A percentile compares a stretch with the other conserved stretches of the same genome.
These are phyloP conservation scores for Apodemus sylvaticus DNA, from an alignment of 2,113 vertebrate species.

Conservation along the genomic window DNA sequence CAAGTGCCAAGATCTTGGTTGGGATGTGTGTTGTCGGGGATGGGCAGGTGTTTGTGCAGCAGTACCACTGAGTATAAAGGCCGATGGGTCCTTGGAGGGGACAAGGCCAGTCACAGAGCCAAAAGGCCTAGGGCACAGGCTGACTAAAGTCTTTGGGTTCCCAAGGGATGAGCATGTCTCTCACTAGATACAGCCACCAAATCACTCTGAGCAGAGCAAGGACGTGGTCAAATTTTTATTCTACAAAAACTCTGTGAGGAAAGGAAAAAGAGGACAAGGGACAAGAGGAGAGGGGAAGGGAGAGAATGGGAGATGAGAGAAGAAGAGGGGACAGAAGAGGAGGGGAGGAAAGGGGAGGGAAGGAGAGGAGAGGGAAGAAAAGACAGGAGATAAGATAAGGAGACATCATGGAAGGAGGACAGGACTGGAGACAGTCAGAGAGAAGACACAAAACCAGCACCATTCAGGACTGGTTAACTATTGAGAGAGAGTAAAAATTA, in stretches of 20 bases:
- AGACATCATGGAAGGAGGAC: no score
- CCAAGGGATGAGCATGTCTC: no score
- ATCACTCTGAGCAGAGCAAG: neutral
- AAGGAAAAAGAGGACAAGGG: no score
- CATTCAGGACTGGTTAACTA: neutral
- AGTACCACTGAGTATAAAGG: neutral
- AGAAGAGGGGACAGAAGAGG: neutral
- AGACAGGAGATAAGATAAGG: neutral
- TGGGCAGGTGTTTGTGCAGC: neutral
- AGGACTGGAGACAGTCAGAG: no score
- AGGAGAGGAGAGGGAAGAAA: neutral
- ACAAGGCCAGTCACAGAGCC: neutral
- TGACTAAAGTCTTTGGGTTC: neutral
- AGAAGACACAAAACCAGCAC: no score
- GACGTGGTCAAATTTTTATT: neutral
- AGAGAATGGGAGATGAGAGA: no score
- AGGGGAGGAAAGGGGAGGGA: accelerated
- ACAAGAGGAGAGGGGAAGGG: neutral
- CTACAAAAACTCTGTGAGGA: neutral
- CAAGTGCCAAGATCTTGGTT: neutral
- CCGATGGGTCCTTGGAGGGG: no score
- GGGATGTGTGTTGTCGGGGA: accelerated
- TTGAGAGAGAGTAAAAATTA: neutral
- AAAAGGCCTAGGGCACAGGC: neutral
- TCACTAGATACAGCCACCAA: neutral